phyloP scores from a whole-genome alignment of 1,140 invertebrate genomes.

The Aphaenogaster rudis region DNA sequence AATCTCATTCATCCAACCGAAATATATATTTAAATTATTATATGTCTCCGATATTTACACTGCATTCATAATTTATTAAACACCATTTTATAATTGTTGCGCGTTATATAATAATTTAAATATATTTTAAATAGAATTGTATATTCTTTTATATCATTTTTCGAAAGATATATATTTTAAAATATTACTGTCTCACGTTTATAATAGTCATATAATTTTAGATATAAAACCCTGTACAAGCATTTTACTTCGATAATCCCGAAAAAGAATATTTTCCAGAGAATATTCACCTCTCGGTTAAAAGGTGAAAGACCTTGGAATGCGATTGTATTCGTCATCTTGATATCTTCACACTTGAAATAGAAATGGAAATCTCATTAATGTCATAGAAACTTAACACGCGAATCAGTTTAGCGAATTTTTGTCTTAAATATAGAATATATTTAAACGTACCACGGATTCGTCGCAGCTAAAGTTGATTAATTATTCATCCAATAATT shows the following conservation, averaged over 20 bases:
- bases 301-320: conserved; percentile 61
- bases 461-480: conserved; percentile 46
- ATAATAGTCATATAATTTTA: neutral
- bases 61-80: conserved; percentile 28
- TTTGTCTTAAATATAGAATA: conserved; percentile 63
- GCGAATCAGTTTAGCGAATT: conserved; percentile 56
- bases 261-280: conserved; percentile 38
- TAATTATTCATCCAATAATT: conserved; percentile 58
- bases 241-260: conserved; percentile 2
- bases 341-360: conserved; percentile 56
- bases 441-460: conserved; percentile 23
- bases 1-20: neutral
- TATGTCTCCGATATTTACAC: neutral
- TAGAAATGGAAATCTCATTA: conserved; percentile 63
- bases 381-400: conserved; percentile 52
- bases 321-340: conserved; percentile 50
- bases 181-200: conserved; percentile 16
- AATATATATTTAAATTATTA: conserved; percentile 31
- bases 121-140: neutral
- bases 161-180: neutral
- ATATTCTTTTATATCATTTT: neutral
- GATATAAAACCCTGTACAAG: conserved; percentile 21
- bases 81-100: neutral
- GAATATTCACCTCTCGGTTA: conserved; percentile 57
- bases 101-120: neutral